Base-by-base conservation (phyloP, 2,888 invertebrate genomes). In the Pandemis corylana region DNA sequence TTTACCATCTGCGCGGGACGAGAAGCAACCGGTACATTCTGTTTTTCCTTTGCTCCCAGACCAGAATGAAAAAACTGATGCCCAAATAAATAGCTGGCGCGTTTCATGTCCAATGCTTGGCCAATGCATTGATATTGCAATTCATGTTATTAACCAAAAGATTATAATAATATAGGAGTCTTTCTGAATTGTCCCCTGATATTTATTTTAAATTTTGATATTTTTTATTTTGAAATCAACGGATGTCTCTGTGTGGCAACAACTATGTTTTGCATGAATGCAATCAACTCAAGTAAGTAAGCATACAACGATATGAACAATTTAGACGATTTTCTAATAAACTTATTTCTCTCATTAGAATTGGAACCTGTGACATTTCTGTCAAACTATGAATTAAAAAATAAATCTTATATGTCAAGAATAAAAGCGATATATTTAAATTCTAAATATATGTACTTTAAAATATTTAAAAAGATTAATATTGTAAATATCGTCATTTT, bases 401-500 rank as follows among this genome's bases (percentile, higher is more conserved):
- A 62, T 73, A 51, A 80, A 82, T 82, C 78, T 82, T 84, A 78
- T 83, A 86, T 85, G 85, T 89, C 85, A 82, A 86, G 82, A 68
- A 84, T 89, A 89, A 85, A 84, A 79, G 65, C 62, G 68, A 77
- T 73, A 78, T 80, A 79, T 83, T 81, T 87, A 86, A 89, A 92
- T 91, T 93, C 91, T 91, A 91, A 92, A 92, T 89, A 86, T 87
- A 80, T 83, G 84, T 87, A 81, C 87, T 86, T 84, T 85, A 85
- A 87, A 82, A 84, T 82, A 81, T 78, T 80, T 66, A 77, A 78
- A 73, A 80, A 78, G 70, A 77, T 77, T 75, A 83, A 83, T 85
- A 89, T 80, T 91, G 92, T 92, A 92, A 83, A 92, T 92, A 92
- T 70, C 71, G 80, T 84, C 80, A 82, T 84, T 84, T 84, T 81